Base-by-base conservation (phyloP, 2,797 vertebrate genomes). In the Labeo calbasu region DNA sequence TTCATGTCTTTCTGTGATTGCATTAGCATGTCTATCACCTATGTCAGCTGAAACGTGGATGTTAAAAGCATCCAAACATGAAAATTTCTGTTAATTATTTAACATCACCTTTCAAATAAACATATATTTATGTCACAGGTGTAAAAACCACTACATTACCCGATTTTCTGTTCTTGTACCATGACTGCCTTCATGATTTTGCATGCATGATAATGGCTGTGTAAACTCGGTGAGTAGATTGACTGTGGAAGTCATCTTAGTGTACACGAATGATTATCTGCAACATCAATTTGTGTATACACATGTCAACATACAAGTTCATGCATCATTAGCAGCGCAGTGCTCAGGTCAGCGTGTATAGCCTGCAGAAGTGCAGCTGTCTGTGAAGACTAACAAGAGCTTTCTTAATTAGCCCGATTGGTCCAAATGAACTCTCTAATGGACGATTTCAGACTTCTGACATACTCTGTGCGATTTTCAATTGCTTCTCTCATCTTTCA, bases 351-450 rank as follows among this genome's bases (percentile, higher is more conserved):
- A 65, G 40, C 19, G 23, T 46, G 43, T 78, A 63, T 28, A 78
- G 76, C 23, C 57, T 13, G 23, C 23, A 65, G 55, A 57, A 57
- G 12, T 40, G 53, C 13, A 21, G 51, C 51, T 76, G 21, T 25
- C 75, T 25, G 55, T 43, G 43, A 43, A 70, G 12, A 43, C 32
- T 79, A 84, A 81, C 46, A 32, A 69, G 70, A 53, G 77, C 36
- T 81, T 79, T 66, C 50, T 59, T 69, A 85, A 85, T 59, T 69
- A 81, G 61, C 43, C 25, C 55, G 57, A 66, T 59, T 63, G 77
- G 23, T 68, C 28, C 36, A 59, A 76, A 70, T 77, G 10, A 77
- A 53, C 78, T n/a, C 48, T 21, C 40, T 71, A 59, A 57, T 71
- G 15, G 57, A 71, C 1, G 3, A 55, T 59, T 71, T 53, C 50